Conservation (phyloP, 1,140 invertebrate genomes). For the Caerostris extrusa region DNA sequence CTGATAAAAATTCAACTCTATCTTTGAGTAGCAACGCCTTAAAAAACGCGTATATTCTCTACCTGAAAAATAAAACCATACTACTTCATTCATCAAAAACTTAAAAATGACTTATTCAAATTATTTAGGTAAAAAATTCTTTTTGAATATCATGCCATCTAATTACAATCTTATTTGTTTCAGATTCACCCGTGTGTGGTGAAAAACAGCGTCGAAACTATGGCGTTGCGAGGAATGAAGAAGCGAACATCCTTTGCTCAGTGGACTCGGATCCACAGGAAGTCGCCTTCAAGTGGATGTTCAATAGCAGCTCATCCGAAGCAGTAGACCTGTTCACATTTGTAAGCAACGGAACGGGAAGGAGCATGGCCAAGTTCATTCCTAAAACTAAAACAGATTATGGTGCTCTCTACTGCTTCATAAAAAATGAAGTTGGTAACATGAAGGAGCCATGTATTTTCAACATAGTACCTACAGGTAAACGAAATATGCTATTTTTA, state of each 20-base stretch:
- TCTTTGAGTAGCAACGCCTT: no score
- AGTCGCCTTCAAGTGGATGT: conserved; percentile 92
- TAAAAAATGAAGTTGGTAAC: conserved; percentile 89
- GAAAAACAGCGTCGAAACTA: conserved; percentile 89
- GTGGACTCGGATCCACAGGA: conserved; percentile 92
- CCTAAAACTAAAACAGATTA: conserved; percentile 92
- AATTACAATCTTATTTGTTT: no score
- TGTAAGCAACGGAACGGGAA: conserved; percentile 79
- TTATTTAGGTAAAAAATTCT: no score
- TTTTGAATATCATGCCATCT: no score
- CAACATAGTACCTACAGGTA: conserved; percentile 94
- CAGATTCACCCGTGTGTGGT: conserved; percentile 93
- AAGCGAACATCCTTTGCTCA: conserved; percentile 89
- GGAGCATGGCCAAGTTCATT: conserved; percentile 86
- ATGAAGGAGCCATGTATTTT: conserved; percentile 91
- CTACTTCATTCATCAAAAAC: no score
- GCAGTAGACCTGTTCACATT: not conserved
- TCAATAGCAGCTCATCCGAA: conserved; percentile 88
- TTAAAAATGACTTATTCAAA: no score
- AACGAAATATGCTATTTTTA: conserved; percentile 77
- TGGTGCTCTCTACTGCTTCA: conserved; percentile 92
- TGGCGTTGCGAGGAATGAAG: conserved; percentile 90
- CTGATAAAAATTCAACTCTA: no score
- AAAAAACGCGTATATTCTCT: no score
- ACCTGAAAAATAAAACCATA: no score